Evolutionary conservation across 1,140 invertebrate species (phyloP).

Genomic region (Diachasma alloeum): DNA sequence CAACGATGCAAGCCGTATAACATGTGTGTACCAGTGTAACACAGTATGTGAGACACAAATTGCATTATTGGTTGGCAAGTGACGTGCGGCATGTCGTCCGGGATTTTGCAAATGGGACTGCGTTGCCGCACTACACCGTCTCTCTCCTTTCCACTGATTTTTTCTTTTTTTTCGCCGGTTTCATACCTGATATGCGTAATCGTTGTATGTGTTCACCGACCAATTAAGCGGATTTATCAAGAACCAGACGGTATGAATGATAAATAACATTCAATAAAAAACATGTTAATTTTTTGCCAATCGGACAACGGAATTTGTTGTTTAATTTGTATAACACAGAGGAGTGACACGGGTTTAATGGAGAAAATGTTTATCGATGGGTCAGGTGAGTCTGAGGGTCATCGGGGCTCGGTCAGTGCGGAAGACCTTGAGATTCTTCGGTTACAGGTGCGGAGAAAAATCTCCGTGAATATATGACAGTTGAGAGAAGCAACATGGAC

Average conservation of each 20-base stretch:
- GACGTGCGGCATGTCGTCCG: conserved; percentile 7
- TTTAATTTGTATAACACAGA: neutral
- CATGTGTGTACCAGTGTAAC: neutral
- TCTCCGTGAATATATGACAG: neutral
- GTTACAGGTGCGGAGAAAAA: neutral
- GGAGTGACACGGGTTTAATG: neutral
- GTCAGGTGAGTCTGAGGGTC: neutral
- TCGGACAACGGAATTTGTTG: neutral
- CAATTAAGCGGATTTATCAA: neutral
- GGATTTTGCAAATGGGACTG: neutral
- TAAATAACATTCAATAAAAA: neutral
- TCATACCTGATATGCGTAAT: neutral
- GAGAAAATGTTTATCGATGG: neutral
- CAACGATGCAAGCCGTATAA: neutral
- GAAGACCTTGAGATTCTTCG: neutral
- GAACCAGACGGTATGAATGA: neutral
- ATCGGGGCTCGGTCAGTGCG: neutral
- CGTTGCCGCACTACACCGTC: too few species aligned
- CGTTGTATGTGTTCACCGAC: neutral
- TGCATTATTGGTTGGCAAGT: conserved; percentile 21
- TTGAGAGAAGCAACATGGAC: neutral
- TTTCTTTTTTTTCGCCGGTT: neutral
- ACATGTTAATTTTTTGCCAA: neutral
- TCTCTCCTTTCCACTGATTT: neutral
- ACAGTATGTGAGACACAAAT: conserved; percentile 11